Conservation (phyloP, 2,888 invertebrate genomes). For the Lissonota sp. region DNA sequence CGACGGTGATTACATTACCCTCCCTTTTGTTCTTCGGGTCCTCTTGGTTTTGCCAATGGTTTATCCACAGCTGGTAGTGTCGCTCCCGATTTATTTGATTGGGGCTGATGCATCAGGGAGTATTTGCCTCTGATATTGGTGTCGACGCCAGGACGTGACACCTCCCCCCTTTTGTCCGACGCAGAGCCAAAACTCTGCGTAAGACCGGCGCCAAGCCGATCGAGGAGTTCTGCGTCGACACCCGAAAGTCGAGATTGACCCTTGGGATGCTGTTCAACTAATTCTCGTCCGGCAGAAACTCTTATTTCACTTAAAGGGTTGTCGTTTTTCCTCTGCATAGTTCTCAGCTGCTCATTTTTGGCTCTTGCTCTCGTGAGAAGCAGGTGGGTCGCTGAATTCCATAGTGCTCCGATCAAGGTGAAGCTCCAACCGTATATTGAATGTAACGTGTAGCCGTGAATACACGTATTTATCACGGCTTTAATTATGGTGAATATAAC, state of each 20-base stretch:
- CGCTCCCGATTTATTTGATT: too few relatives aligned
- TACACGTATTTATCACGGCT: conserved; percentile 27
- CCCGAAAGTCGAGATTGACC: not conserved
- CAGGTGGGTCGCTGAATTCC: conserved; percentile 39
- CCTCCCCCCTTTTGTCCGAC: conserved; percentile 42
- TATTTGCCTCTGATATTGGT: too few relatives aligned
- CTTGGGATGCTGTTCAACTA: not conserved
- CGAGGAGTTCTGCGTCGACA: conserved; percentile 31
- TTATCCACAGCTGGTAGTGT: too few relatives aligned
- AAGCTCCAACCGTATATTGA: conserved; percentile 49
- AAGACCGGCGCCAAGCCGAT: conserved; percentile 17
- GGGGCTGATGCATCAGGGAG: too few relatives aligned
- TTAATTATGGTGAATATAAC: conserved; percentile 14
- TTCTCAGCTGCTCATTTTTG: too few relatives aligned
- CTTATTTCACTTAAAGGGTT: not conserved
- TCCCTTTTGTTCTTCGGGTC: too few relatives aligned
- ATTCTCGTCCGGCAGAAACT: not conserved
- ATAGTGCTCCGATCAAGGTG: conserved; percentile 42
- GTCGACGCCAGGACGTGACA: conserved; percentile 40
- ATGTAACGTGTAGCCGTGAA: conserved; percentile 45
- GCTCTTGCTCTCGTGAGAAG: conserved; percentile 15
- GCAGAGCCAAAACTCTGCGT: conserved; percentile 25
- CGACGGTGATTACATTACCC: too few relatives aligned
- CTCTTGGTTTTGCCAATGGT: too few relatives aligned
- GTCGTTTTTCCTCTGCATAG: not conserved